Evolutionary conservation across 1,140 invertebrate species (phyloP).

Genomic region (Drosophila asahinai): DNA sequence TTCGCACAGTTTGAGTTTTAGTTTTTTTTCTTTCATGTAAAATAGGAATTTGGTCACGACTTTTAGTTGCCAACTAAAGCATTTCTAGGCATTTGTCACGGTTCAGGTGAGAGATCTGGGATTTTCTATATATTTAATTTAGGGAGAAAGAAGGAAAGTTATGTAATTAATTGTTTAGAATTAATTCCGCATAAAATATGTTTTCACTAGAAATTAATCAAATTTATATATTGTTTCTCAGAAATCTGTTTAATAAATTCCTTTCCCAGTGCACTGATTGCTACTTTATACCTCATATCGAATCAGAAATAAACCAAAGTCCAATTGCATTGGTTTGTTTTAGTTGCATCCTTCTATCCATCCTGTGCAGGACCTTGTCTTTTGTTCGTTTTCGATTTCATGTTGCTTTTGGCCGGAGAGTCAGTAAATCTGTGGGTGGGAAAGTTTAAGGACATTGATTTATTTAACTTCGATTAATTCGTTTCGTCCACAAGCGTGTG

Average conservation of each 20-base stretch:
- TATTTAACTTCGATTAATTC: constrained; percentile 85
- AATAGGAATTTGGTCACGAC: constrained; percentile 42
- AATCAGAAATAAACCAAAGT: constrained; percentile 18
- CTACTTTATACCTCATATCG: constrained; percentile 9
- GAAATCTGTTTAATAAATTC: not conserved
- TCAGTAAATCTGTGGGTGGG: constrained; percentile 68
- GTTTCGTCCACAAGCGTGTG: constrained; percentile 61
- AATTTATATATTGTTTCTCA: not conserved
- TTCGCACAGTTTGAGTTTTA: constrained; percentile 30
- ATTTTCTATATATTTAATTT: not conserved
- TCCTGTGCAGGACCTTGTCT: constrained; percentile 11
- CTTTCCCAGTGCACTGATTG: not conserved
- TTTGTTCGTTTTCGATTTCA: not conserved
- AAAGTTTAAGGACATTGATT: constrained; percentile 83
- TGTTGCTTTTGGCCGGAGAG: constrained; percentile 8
- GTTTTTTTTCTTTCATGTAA: constrained; percentile 16
- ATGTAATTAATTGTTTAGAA: no score
- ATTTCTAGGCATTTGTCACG: constrained; percentile 68
- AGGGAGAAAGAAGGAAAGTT: no score
- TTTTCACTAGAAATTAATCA: not conserved
- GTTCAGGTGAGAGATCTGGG: constrained; percentile 4
- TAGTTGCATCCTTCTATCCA: constrained; percentile 21
- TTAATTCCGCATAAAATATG: no score
- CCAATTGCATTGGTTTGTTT: constrained; percentile 21
- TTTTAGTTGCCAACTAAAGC: constrained; percentile 70